These are phyloP conservation scores for Drosophila nasuta DNA, from an alignment of 1,140 invertebrate genomes.

Conservation along the genomic window DNA sequence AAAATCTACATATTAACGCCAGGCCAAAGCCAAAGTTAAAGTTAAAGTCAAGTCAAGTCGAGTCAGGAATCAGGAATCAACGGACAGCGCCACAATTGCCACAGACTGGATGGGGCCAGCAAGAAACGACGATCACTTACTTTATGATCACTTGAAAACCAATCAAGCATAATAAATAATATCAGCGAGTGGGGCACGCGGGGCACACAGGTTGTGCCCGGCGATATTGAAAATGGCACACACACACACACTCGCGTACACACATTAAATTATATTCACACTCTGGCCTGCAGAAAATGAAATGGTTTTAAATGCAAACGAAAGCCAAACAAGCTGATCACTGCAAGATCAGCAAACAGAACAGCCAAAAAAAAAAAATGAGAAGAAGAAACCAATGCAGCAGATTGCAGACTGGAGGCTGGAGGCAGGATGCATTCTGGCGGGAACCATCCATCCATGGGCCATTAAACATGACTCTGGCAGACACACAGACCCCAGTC, in stretches of 20 bases:
- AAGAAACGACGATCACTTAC: constrained; percentile 78
- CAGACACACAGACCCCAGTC: constrained; percentile 49
- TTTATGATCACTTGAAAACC: constrained; percentile 85
- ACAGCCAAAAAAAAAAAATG: constrained; percentile 16
- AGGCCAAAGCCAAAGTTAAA: constrained; percentile 19
- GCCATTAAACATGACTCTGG: constrained; percentile 44
- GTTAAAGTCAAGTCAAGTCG: constrained; percentile 58
- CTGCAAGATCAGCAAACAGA: constrained; percentile 61
- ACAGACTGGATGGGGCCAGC: constrained; percentile 49
- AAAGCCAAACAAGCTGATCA: constrained; percentile 73
- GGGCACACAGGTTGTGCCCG: constrained; percentile 19
- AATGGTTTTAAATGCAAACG: constrained; percentile 73
- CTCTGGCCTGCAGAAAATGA: constrained; percentile 82
- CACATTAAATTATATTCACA: constrained; percentile 85
- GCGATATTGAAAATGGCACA: constrained; percentile 79
- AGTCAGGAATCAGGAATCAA: constrained; percentile 38
- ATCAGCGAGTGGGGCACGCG: constrained; percentile 39
- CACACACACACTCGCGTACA: constrained; percentile 13
- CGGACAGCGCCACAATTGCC: constrained; percentile 64
- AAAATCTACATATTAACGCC: constrained; percentile 81
- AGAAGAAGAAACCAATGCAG: background rate
- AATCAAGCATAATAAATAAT: constrained; percentile 85
- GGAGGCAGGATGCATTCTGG: constrained; percentile 60
- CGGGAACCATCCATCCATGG: constrained; percentile 24
- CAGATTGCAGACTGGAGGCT: constrained; percentile 11